Base-by-base conservation (phyloP, 92 coral and sea anemone species). In the Galaxea fascicularis region DNA sequence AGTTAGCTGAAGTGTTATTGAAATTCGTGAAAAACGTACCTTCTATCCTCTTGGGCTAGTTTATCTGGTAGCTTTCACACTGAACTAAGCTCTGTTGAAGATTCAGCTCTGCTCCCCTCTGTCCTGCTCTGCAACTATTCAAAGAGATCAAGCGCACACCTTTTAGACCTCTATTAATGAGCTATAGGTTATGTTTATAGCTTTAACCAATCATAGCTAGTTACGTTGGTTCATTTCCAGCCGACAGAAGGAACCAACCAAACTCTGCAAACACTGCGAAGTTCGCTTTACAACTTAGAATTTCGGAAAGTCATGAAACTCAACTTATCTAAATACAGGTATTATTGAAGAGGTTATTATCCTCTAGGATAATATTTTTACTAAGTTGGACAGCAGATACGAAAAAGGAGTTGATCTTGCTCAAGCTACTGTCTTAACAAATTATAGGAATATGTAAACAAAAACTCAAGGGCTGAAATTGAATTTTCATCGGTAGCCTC, bases 31-130 rank as follows among this genome's bases (percentile, higher is more conserved):
- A 58, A 58, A 3, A 56, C 26, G 20, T 58, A 58, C 65, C 26
- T 58, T 58, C 65, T 58, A 20, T 58, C 65, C 22, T 58, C 65
- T 58, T 58, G 65, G 25, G 65, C 65, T 58, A 58, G 65, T 58
- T 21, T 58, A 17, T 58, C 65, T 58, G 65, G 29, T 17, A 58
- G 28, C 29, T 58, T 17, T 58, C 65, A 17, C 25, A 58, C 65
- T 58, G 65, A 20, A 58, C 25, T 10, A 17, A 20, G 26, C 0
- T 58, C 65, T 58, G 27, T 56, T 56, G 20, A 56, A 0, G 62
- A 56, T 12, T 58, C 65, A 20, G 26, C 27, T 14, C 65, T 58
- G 65, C 26, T 58, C 65, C 27, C 6, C 65, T 58, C 65, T 58
- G 65, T 20, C 11, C 29, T 58, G 65, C 65, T 58, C 65, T 58